These are phyloP conservation scores for Acleris sparsana DNA, from an alignment of 2,888 invertebrate species.

Conservation along the genomic window DNA sequence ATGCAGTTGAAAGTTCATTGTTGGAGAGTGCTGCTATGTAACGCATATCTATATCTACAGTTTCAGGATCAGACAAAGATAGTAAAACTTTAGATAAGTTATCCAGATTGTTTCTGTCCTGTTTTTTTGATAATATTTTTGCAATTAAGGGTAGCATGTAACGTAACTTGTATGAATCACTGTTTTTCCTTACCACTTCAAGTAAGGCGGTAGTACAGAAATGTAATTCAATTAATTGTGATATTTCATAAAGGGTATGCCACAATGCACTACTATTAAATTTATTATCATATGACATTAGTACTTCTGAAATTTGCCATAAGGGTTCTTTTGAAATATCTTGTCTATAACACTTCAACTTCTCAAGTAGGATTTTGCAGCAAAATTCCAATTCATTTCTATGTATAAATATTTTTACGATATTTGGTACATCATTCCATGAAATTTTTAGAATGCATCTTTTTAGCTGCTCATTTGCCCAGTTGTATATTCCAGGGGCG, in stretches of 20 bases:
- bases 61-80: slow-evolving; percentile 59
- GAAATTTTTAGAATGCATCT: slow-evolving; percentile 49
- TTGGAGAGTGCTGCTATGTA: slow-evolving; percentile 65
- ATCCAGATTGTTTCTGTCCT: slow-evolving; percentile 42
- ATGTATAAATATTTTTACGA: slow-evolving; percentile 50
- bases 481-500: slow-evolving; percentile 57
- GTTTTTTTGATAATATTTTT: slow-evolving; percentile 45
- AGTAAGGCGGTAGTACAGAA: slow-evolving; percentile 40
- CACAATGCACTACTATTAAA: slow-evolving; percentile 55
- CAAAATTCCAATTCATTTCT: slow-evolving; percentile 57
- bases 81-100: slow-evolving; percentile 54
- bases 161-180: slow-evolving; percentile 56
- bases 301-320: slow-evolving; percentile 46
- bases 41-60: slow-evolving; percentile 67
- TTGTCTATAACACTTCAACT: slow-evolving; percentile 46
- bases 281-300: slow-evolving; percentile 53
- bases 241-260: slow-evolving; percentile 64
- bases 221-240: slow-evolving; percentile 47
- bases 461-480: slow-evolving; percentile 58
- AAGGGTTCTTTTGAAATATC: slow-evolving; percentile 45
- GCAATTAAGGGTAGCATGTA: slow-evolving; percentile 65
- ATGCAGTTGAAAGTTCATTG: slow-evolving; percentile 62
- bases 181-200: slow-evolving; percentile 42
- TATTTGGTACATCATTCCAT: slow-evolving; percentile 54
- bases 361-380: slow-evolving; percentile 53